phyloP scores from a whole-genome alignment of 2,113 vertebrate species.

The Thinocorus orbignyianus region DNA sequence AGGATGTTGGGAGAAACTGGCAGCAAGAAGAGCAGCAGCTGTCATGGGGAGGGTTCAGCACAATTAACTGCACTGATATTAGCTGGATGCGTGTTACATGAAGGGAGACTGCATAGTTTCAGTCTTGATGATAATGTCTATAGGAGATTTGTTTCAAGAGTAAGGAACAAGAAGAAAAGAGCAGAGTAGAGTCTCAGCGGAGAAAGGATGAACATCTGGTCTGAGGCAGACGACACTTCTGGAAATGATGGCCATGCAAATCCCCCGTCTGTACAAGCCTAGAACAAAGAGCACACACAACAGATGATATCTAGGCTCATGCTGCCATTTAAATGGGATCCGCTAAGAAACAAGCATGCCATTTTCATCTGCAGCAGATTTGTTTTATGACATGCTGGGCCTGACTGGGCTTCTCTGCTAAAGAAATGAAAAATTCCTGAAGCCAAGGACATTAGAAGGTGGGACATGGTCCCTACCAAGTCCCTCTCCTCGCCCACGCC shows the following conservation, averaged over 20 bases:
- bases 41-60: not conserved
- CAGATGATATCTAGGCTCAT: conserved; percentile 11
- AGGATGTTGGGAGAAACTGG: not conserved
- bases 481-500: not conserved
- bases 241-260: conserved; percentile 51
- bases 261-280: conserved; percentile 1
- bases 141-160: not conserved
- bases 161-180: conserved; percentile 18
- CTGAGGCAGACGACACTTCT: conserved; percentile 38
- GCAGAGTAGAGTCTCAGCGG: conserved; percentile 11
- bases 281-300: not conserved
- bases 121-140: not conserved
- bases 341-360: conserved; percentile 15
- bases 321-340: conserved; percentile 52
- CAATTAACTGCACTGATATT: not conserved
- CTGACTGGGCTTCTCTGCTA: not conserved
- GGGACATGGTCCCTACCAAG: not conserved
- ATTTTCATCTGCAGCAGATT: conserved; percentile 30
- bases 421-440: conserved; percentile 18
- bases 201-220: conserved; percentile 62
- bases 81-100: not conserved
- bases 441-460: conserved; percentile 42
- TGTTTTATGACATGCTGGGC: not conserved
- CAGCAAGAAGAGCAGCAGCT: not conserved
- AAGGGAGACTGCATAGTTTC: not conserved